phyloP scores from a whole-genome alignment of 2,113 vertebrate species.

The Thymallus thymallus region DNA sequence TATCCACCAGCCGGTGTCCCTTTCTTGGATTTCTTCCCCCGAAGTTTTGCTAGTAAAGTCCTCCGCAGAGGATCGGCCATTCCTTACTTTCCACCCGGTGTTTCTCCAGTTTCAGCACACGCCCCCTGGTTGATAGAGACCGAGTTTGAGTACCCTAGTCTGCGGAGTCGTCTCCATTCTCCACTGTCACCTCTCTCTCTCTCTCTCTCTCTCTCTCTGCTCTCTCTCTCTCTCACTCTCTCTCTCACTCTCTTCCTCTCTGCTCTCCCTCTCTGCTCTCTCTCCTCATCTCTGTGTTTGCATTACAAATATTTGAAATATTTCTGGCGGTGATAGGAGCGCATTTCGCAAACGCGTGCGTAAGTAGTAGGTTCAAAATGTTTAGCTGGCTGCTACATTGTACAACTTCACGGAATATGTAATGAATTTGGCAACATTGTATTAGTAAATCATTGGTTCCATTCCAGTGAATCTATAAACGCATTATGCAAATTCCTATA shows the following conservation, averaged over 20 bases:
- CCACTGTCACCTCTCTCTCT: slow-evolving; percentile 59
- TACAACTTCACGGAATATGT: no score
- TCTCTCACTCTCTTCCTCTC: slow-evolving; percentile 38
- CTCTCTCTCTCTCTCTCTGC: slow-evolving; percentile 8
- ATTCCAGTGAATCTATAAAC: no score
- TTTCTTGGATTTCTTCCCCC: slow-evolving; percentile 83
- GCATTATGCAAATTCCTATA: no score
- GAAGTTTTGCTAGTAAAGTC: slow-evolving; percentile 87
- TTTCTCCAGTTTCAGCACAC: slow-evolving; percentile 62
- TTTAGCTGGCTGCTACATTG: no score
- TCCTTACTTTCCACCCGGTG: slow-evolving; percentile 65
- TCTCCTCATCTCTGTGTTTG: slow-evolving; percentile 44
- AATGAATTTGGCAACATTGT: no score
- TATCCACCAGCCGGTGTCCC: slow-evolving; percentile 70
- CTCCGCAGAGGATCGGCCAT: slow-evolving; percentile 93
- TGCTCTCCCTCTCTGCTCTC: slow-evolving; percentile 36
- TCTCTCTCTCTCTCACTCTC: not conserved
- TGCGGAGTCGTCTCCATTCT: slow-evolving; percentile 69
- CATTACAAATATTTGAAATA: slow-evolving; percentile 80
- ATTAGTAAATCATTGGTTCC: no score
- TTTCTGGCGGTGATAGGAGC: slow-evolving; percentile 70
- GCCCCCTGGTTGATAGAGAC: slow-evolving; percentile 45
- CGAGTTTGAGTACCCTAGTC: slow-evolving; percentile 52
- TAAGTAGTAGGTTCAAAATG: not conserved
- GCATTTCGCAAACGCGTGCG: slow-evolving; percentile 58